Evolutionary conservation across 2,113 vertebrate species (phyloP).

Genomic region (Scolopax mira): DNA sequence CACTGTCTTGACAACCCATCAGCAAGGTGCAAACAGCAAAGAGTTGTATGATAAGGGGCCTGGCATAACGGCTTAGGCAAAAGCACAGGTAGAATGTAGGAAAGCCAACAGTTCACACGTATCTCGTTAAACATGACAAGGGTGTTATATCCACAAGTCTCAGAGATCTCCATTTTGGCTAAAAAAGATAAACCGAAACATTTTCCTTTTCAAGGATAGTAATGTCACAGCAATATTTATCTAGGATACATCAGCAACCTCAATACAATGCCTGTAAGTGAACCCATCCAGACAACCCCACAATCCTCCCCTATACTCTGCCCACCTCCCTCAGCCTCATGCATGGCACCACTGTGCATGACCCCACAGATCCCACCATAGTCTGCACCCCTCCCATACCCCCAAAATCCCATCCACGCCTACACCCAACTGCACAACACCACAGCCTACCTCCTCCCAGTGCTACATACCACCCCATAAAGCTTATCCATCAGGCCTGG

Average conservation of each 20-base stretch:
- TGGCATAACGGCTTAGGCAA: background rate
- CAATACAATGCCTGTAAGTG: background rate
- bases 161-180: background rate
- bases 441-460: background rate
- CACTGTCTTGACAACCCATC: slow-evolving; percentile 32
- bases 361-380: background rate
- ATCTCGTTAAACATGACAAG: background rate
- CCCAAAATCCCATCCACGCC: background rate
- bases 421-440: background rate
- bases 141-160: background rate
- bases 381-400: background rate
- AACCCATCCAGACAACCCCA: background rate
- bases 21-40: slow-evolving; percentile 38
- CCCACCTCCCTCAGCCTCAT: background rate
- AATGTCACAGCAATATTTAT: background rate
- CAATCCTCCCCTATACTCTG: accelerated
- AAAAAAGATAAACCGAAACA: background rate
- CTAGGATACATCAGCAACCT: background rate
- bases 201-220: background rate
- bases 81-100: background rate
- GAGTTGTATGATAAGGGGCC: background rate
- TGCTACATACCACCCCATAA: background rate
- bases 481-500: background rate
- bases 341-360: accelerated
- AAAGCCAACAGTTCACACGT: background rate